Evolutionary conservation across 2,888 invertebrate genomes (phyloP), one percentile per base, ranked within the genome.

Genomic region (Venustoraphidia nigricollis): DNA sequence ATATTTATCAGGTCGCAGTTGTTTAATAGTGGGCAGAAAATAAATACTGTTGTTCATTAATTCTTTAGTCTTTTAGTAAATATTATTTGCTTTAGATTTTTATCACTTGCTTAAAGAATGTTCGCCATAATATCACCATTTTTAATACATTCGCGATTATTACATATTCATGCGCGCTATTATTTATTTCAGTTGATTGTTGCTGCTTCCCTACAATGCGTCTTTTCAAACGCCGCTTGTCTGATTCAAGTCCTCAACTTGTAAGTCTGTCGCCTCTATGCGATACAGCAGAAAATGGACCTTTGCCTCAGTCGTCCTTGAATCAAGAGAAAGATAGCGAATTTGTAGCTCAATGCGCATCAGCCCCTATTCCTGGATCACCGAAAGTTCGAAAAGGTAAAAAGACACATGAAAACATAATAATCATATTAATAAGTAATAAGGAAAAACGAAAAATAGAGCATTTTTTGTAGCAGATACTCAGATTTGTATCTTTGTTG

Each of bases 201-300:
- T 36, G 14, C 36, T 37, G 37, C 17, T 44, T 44, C 44, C 39
- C 27, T 37, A 10, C 43, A 38, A 74, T 73, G 73, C 64, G 73
- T 56, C 62, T 75, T 50, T 75, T 74, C 60, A 73, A 70, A 62
- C 64, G 75, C 60, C 64, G 72, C 51, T 65, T 67, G 53, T 70
- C 70, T 50, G 73, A 75, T 58, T 71, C 73, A 49, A 72, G 74
- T 57, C 76, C 76, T 17, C 75, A 76, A 60, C 62, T 76, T 53
- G 74, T 77, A 45, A 70, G 69, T 56, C 59, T 71, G 48, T 68
- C 69, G 36, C 71, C 70, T 38, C 56, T 68, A 48, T 57, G 59
- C 36, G 62, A 61, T 53, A 54, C 54, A 43, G 60, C 58, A 39
- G 56, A 56, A 35, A 45, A 37, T 44, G 53, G 47, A 45, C 46